These are phyloP conservation scores for Tylochromis polylepis DNA, from an alignment of 2,113 vertebrate species.

Conservation along the genomic window DNA sequence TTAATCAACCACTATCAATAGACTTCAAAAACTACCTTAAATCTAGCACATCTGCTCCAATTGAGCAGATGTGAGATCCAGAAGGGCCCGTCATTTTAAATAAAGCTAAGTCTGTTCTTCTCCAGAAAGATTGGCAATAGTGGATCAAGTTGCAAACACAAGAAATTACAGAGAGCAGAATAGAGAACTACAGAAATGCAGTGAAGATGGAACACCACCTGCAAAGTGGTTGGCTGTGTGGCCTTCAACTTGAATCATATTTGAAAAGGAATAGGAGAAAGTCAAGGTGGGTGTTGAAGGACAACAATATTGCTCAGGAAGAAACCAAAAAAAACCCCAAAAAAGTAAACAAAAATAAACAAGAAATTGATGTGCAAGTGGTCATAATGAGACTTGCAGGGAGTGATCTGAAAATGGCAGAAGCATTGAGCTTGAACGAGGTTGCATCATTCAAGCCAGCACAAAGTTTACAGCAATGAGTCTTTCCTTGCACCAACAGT, in stretches of 20 bases:
- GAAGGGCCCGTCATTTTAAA: background rate
- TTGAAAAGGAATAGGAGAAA: background rate
- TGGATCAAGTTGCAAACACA: background rate
- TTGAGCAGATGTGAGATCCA: background rate
- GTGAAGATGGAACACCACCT: background rate
- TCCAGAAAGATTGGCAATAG: background rate
- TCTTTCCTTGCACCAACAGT: background rate
- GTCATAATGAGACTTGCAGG: background rate
- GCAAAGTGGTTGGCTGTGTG: background rate
- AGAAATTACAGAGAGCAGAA: background rate
- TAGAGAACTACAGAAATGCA: background rate
- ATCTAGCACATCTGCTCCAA: background rate
- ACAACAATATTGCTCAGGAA: background rate
- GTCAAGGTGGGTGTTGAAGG: background rate
- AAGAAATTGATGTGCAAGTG: background rate
- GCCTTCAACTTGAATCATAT: background rate
- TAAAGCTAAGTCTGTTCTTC: background rate
- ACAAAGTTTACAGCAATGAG: background rate
- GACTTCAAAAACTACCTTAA: background rate
- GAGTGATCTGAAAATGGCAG: background rate
- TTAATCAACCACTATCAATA: background rate
- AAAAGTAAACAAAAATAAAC: background rate
- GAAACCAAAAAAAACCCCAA: background rate
- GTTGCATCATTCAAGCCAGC: background rate
- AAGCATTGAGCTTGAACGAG: background rate